phyloP scores from a whole-genome alignment of 2,888 invertebrate species.

The Scotopteryx bipunctaria region DNA sequence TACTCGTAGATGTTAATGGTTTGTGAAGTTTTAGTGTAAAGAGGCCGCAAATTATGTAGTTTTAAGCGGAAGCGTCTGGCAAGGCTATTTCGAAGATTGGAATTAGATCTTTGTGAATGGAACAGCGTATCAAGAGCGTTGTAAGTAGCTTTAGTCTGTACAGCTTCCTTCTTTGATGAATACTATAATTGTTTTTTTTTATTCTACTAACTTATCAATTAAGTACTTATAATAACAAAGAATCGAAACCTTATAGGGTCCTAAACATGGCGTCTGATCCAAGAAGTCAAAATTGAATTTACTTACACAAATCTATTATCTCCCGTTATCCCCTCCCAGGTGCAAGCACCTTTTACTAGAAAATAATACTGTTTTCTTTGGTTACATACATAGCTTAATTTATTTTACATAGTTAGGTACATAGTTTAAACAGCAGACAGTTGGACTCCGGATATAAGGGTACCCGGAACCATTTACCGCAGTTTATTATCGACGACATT shows the following conservation, averaged over 20 bases:
- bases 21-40: slow-evolving; percentile 19
- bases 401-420: too few relatives aligned
- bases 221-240: too few relatives aligned
- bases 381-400: too few relatives aligned
- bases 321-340: too few relatives aligned
- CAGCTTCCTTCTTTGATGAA: slow-evolving; percentile 4
- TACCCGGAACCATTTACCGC: slow-evolving; percentile 8
- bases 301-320: too few relatives aligned
- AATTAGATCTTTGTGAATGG: slow-evolving; percentile 21
- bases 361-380: too few relatives aligned
- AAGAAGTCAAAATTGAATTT: too few relatives aligned
- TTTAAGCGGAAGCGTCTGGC: slow-evolving; percentile 17
- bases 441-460: slow-evolving; percentile 15
- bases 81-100: slow-evolving; percentile 23
- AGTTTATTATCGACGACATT: not conserved
- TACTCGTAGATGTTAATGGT: slow-evolving; percentile 4
- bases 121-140: slow-evolving; percentile 7
- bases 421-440: too few relatives aligned
- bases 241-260: too few relatives aligned
- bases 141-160: not conserved
- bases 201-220: not conserved
- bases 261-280: too few relatives aligned
- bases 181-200: not conserved
- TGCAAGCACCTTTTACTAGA: too few relatives aligned
- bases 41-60: slow-evolving; percentile 1